Percentiles rank a stretch among this genome's conserved stretches.
Conservation (phyloP, 2,888 invertebrate species). For the Philereme transversata region DNA sequence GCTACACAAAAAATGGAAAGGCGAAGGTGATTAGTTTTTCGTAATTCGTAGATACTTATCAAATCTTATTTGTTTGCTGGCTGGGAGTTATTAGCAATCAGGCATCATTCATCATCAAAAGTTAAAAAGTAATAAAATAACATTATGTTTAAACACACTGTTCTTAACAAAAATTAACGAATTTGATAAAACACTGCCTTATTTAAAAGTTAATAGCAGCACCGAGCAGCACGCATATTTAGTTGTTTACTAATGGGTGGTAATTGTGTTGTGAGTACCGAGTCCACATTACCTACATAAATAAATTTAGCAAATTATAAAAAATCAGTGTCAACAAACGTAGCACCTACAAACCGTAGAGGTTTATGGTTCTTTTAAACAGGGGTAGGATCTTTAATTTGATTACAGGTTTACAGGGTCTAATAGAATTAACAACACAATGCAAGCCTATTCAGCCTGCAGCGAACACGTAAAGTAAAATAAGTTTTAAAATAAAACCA, state of each 20-base stretch:
- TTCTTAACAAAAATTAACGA: constrained; percentile 4
- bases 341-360: constrained; percentile 7
- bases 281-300: too few species aligned
- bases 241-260: too few species aligned
- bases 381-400: constrained; percentile 18
- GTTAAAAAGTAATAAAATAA: constrained; percentile 22
- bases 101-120: constrained; percentile 18
- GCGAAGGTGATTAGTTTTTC: constrained; percentile 70
- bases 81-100: constrained; percentile 15
- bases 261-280: too few species aligned
- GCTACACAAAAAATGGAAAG: constrained; percentile 63
- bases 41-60: constrained; percentile 20
- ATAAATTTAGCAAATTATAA: background rate
- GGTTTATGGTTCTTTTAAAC: constrained; percentile 4
- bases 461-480: constrained; percentile 14
- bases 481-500: too few species aligned
- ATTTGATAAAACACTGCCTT: too few species aligned
- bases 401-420: constrained; percentile 21
- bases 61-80: constrained; percentile 16
- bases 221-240: too few species aligned
- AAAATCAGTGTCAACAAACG: constrained; percentile 8
- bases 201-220: too few species aligned
- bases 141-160: constrained; percentile 8
- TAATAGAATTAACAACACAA: constrained; percentile 30
- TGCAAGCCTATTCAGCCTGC: constrained; percentile 3